Evolutionary conservation across 2,797 vertebrate species (phyloP), one percentile per base, ranked within the genome.

Genomic region (Lophotriccus pileatus): DNA sequence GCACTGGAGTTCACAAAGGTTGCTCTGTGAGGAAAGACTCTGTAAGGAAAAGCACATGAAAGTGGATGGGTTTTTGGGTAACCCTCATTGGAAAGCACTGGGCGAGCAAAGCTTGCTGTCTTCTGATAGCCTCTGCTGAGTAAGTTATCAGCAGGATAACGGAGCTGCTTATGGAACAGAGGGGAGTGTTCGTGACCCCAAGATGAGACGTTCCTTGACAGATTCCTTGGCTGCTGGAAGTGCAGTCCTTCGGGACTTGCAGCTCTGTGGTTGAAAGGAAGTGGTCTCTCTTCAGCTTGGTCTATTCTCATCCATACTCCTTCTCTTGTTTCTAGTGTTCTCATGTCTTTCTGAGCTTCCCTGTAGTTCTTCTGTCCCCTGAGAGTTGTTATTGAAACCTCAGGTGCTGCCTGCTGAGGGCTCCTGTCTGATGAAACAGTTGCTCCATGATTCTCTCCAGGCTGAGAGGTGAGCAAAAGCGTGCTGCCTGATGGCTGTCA

Each of bases 401-500:
- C 92, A 79, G 82, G 41, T 78, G 76, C 53, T 59, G 43, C 0
- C 0, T 55, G 62, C 78, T 87, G 75, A 87, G 53, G 64, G 82
- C 79, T 93, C 32, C 68, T 89, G 73, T 89, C 78, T 96, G 91
- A 92, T 95, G 94, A 92, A 95, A 94, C 62, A 64, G 79, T 72
- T 75, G 64, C 41, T 89, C 32, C 66, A 23, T 86, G 66, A 20
- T 70, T 67, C 19, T 87, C 14, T 69, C 78, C 14, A 32, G 30
- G 39, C 73, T 77, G 77, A 85, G 85, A 44, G 46, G 43, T 43
- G 69, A 88, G 53, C 69, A 73, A 67, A 81, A 58, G 59, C 8
- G 23, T 2, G 0, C 49, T 85, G 82, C 53, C 78, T 53, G 49
- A 9, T 80, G 89, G 80, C 79, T 94, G 41, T 52, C 23, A 39